Evolutionary conservation across 1,140 invertebrate genomes (phyloP), one percentile per base, ranked within the genome.

Genomic region (Drosophila pruinosa): DNA sequence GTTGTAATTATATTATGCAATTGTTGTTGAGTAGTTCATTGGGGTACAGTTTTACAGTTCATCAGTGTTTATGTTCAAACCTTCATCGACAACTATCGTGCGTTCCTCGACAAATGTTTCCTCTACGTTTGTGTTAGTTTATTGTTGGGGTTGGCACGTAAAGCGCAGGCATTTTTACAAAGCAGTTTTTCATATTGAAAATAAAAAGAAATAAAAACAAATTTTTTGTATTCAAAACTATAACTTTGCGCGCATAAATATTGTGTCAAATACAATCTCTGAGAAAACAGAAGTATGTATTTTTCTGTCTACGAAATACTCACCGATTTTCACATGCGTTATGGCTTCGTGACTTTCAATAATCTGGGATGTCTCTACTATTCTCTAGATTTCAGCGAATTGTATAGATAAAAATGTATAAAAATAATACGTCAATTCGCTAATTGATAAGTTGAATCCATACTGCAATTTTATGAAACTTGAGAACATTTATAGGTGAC

Each of bases 51-150:
- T 73, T 89, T 89, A 91, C 89, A 89, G 80, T 81, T 85, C 74
- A 61, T 89, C 89, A 72, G 89, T 86, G 76, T 89, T 72, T 90
- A 90, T 91, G 74, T 83, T 82, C 90, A 91, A 90, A 91, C 90
- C 90, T 91, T 91, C 89, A 75, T 90, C 62, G 68, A 90, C 90
- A 73, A 91, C 77, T 75, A 91, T 81, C 45, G 90, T 91, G 73
- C 90, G 90, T 74, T 91, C 90, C 81, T 91, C 90, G 54, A 91
- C 75, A 88, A 90, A 90, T 76, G 90, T 90, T 89, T 91, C 90
- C 90, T 91, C 90, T 91, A 57, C 58, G 63, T 72, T 75, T 70
- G 47, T 52, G 59, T 67, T 77, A 48, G 67, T 75, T 70, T 71
- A 21, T 41, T 72, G 26, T 75, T 74, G 77, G 78, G 63, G 56